Evolutionary conservation across 2,888 invertebrate genomes (phyloP).

Genomic region (Aproaerema taeniolella): DNA sequence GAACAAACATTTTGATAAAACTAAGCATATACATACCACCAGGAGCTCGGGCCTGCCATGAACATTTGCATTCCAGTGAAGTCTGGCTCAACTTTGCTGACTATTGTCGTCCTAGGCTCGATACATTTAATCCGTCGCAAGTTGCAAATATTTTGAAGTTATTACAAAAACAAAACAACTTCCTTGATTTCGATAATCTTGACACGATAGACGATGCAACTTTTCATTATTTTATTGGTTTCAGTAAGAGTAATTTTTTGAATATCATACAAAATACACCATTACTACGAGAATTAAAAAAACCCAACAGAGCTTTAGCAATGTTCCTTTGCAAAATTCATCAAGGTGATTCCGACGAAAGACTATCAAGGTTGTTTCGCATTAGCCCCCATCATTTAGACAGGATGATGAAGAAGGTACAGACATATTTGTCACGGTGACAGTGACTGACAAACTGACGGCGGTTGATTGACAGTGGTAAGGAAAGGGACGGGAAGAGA

Average conservation of each 20-base stretch:
- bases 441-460: not conserved
- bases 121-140: not conserved
- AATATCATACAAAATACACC: slow-evolving; percentile 2
- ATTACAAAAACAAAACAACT: not conserved
- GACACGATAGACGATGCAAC: not conserved
- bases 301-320: slow-evolving; percentile 1
- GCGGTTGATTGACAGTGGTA: not conserved
- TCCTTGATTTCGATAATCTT: not conserved
- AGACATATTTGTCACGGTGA: not conserved
- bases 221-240: slow-evolving; percentile 2
- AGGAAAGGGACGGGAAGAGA: not conserved
- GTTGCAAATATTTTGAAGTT: not conserved
- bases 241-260: not conserved
- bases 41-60: not conserved
- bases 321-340: slow-evolving; percentile 1
- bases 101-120: not conserved
- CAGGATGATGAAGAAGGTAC: not conserved
- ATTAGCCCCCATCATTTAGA: not conserved
- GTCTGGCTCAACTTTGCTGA: not conserved
- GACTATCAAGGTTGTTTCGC: not conserved
- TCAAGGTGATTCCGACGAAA: slow-evolving; percentile 5
- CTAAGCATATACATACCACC: not conserved
- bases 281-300: not conserved
- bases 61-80: not conserved
- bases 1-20: not conserved